These are phyloP conservation scores for Lepidochrysops patricia DNA, from an alignment of 2,888 invertebrate genomes.

Conservation along the genomic window DNA sequence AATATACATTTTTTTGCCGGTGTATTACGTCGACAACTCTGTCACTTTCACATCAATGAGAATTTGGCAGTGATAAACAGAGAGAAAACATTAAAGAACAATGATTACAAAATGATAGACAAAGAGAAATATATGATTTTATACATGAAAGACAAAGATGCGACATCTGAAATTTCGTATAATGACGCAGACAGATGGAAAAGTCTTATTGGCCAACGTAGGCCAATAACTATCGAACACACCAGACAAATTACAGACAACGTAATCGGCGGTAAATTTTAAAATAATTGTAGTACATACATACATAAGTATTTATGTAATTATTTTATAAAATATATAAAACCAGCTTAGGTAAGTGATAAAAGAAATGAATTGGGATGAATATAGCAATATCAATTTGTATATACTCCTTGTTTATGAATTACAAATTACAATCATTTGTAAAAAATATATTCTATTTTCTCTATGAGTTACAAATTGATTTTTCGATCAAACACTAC, in stretches of 20 bases:
- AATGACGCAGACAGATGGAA: constrained; percentile 80
- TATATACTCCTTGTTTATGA: too few relatives aligned
- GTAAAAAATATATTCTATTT: too few relatives aligned
- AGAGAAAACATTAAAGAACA: constrained; percentile 35
- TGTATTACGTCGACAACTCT: constrained; percentile 34
- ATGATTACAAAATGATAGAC: constrained; percentile 40
- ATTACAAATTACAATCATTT: too few relatives aligned
- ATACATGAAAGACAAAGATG: constrained; percentile 40
- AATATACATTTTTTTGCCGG: constrained; percentile 52
- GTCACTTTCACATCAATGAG: constrained; percentile 34
- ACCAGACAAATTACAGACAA: constrained; percentile 38
- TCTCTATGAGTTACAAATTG: too few relatives aligned
- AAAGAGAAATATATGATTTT: constrained; percentile 39
- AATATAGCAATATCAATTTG: too few relatives aligned
- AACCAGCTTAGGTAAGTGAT: too few relatives aligned
- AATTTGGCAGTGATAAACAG: constrained; percentile 30
- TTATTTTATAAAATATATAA: too few relatives aligned
- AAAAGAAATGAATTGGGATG: too few relatives aligned
- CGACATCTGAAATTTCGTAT: constrained; percentile 32
- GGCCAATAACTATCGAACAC: constrained; percentile 68
- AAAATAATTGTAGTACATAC: constrained; percentile 13
- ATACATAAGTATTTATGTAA: too few relatives aligned
- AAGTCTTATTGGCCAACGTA: constrained; percentile 70
- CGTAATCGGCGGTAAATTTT: constrained; percentile 26
- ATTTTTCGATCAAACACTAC: too few relatives aligned